Base-by-base conservation (phyloP, 2,797 vertebrate species). In the Etheostoma perlongum region DNA sequence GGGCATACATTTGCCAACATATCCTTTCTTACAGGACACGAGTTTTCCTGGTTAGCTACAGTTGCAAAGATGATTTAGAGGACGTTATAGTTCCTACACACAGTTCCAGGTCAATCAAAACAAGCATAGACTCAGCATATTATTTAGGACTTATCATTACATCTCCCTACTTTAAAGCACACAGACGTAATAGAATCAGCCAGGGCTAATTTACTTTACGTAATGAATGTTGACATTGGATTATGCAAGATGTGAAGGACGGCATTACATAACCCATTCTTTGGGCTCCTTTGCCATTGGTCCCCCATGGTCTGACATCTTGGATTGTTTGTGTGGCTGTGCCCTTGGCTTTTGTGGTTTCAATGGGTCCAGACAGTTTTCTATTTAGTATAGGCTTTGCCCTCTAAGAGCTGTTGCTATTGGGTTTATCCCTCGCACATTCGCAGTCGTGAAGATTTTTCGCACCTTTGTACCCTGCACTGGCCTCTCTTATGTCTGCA, bases 151-250 rank as follows among this genome's bases (percentile, higher is more conserved):
- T 68, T 44, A 71, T 63, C 61, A 40, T 62, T 19, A 21, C 75
- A 23, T 67, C 49, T 69, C 11, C 33, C 54, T 23, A 25, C 67
- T 74, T 74, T 76, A 72, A 83, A 88, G 55, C 81, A 67, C 47
- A 72, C 54, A 48, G 60, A 64, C 65, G 59, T 59, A 58, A 71
- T 71, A 21, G 73, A 79, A 66, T 77, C 74, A 82, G 40, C 65
- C 23, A 4, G 65, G 64, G 76, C 70, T 80, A 55, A 89, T 90
- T 89, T 81, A 74, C 77, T 84, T 77, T 27, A 68, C 21, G 36
- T 87, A 82, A 88, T 86, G 77, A 87, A 72, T 84, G 82, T 85
- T 82, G 86, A 86, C 85, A 62, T 83, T 83, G 72, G 54, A 48
- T 71, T 72, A 55, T 57, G 30, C 16, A 67, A 71, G 67, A 76